Evolutionary conservation across 2,888 invertebrate species (phyloP).

Genomic region (Morpho helenor): DNA sequence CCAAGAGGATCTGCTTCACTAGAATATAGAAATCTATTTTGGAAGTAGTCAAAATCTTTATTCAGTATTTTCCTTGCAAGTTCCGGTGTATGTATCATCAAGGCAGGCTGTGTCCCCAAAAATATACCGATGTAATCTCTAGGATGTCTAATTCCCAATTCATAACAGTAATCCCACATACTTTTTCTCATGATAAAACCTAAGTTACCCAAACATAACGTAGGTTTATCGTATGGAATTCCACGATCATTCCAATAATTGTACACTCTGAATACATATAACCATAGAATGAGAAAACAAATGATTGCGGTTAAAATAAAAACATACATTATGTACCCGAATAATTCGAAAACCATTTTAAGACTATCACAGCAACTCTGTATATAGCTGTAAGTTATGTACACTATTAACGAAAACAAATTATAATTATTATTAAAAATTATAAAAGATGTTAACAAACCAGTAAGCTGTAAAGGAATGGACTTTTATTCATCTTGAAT

Average conservation of each 20-base stretch:
- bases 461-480: too few species aligned
- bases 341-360: too few species aligned
- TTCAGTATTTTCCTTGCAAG: conserved; percentile 47
- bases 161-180: conserved; percentile 43
- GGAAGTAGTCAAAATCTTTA: conserved; percentile 50
- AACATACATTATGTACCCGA: too few species aligned
- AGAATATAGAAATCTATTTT: conserved; percentile 45
- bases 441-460: too few species aligned
- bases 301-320: conserved; percentile 10
- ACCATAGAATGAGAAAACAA: conserved; percentile 35
- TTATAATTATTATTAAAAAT: too few species aligned
- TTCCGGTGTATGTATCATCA: conserved; percentile 53
- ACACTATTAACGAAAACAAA: too few species aligned
- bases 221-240: conserved; percentile 47
- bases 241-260: conserved; percentile 55
- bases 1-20: conserved; percentile 52
- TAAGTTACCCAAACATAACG: conserved; percentile 48
- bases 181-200: conserved; percentile 52
- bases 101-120: conserved; percentile 46
- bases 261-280: conserved; percentile 42
- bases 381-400: too few species aligned
- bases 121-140: conserved; percentile 52
- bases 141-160: conserved; percentile 39
- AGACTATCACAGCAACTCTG: too few species aligned
- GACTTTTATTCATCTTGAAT: too few species aligned